Percentiles rank a stretch among this genome's conserved stretches.
Evolutionary conservation across 2,888 invertebrate genomes (phyloP).

Genomic region (Halictus quadricinctus): DNA sequence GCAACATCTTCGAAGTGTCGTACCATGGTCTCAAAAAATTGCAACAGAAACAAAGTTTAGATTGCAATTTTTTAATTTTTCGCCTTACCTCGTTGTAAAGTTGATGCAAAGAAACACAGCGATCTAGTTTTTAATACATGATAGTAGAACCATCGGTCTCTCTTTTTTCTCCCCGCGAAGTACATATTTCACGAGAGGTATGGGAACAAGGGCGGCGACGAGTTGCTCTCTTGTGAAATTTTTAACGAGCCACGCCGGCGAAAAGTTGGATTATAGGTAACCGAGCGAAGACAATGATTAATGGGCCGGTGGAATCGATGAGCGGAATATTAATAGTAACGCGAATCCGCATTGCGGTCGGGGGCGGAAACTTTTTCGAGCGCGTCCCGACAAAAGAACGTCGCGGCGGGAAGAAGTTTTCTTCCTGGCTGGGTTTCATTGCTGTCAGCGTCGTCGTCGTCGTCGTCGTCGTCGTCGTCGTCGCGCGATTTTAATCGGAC

Average conservation of each 20-base stretch:
- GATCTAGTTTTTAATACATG: slow-evolving; percentile 46
- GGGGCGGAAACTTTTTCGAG: slow-evolving; percentile 27
- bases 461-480: background rate
- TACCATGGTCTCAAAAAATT: background rate
- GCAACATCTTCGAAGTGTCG: background rate
- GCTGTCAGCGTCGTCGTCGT: slow-evolving; percentile 14
- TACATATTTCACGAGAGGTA: slow-evolving; percentile 41
- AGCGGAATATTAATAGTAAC: slow-evolving; percentile 61
- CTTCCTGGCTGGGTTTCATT: slow-evolving; percentile 19
- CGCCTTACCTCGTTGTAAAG: background rate
- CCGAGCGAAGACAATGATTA: slow-evolving; percentile 54
- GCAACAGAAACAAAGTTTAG: background rate
- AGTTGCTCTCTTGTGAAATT: slow-evolving; percentile 51
- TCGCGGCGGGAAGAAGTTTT: slow-evolving; percentile 3
- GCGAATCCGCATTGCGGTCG: slow-evolving; percentile 59
- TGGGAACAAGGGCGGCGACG: slow-evolving; percentile 30
- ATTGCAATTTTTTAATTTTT: background rate
- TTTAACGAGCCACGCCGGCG: slow-evolving; percentile 49
- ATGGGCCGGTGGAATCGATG: slow-evolving; percentile 53
- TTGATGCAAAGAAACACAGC: slow-evolving; percentile 1
- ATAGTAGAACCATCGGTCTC: slow-evolving; percentile 18
- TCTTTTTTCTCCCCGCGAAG: slow-evolving; percentile 9
- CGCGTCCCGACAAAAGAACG: slow-evolving; percentile 21
- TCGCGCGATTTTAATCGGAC: slow-evolving; percentile 45
- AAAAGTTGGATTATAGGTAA: slow-evolving; percentile 49